A percentile compares a stretch with the other conserved stretches of the same genome.
phyloP scores from a whole-genome alignment of 2,888 invertebrate species.

The Campoletis raptor region DNA sequence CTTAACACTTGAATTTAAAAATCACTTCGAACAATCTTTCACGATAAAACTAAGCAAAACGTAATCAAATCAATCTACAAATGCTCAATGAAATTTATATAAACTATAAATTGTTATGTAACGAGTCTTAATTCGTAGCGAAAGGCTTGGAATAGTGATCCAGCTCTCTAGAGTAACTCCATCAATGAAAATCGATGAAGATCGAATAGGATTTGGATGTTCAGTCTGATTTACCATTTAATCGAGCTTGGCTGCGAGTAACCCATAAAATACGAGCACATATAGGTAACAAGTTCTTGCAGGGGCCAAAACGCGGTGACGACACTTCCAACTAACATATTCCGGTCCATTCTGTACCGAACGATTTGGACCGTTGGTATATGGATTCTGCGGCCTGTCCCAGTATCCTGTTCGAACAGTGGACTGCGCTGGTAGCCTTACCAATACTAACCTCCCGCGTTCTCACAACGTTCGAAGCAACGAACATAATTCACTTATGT shows the following conservation, averaged over 20 bases:
- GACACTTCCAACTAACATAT: constrained; percentile 29
- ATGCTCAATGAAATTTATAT: not conserved
- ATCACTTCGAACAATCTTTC: not conserved
- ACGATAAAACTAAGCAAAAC: not conserved
- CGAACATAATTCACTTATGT: constrained; percentile 83
- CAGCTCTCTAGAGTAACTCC: not conserved
- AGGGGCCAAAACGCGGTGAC: constrained; percentile 36
- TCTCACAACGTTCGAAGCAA: constrained; percentile 71
- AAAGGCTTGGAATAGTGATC: not conserved
- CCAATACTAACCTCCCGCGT: constrained; percentile 31
- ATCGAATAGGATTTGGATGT: not conserved
- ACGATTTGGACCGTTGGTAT: constrained; percentile 25
- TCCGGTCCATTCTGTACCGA: not conserved
- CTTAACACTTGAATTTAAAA: not conserved
- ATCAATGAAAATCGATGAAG: constrained; percentile 7
- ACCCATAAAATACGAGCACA: constrained; percentile 78
- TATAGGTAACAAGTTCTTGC: constrained; percentile 58
- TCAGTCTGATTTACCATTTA: constrained; percentile 66
- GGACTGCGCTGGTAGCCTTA: constrained; percentile 37
- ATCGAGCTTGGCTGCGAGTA: constrained; percentile 77
- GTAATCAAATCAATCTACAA: not conserved
- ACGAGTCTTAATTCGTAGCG: not conserved
- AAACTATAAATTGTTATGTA: not conserved
- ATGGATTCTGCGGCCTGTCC: constrained; percentile 16
- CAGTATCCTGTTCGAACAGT: not conserved